Evolutionary conservation across 92 coral and sea anemone species (phyloP), one percentile per base, ranked within the genome.

Genomic region (Umimayanthus kanabou): DNA sequence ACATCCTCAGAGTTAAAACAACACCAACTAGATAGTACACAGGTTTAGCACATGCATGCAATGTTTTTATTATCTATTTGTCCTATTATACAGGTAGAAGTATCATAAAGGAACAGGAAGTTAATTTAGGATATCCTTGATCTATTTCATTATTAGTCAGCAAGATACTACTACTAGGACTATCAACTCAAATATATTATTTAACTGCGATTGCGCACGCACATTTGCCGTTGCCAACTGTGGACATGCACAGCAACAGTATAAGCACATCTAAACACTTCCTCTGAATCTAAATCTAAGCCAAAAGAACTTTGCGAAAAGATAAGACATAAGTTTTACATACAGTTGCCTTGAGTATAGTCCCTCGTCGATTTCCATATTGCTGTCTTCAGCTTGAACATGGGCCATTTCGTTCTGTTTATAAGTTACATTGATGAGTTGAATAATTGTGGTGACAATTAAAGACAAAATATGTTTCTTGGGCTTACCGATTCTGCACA

Each of bases 311-410:
- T 55, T 55, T 14, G 3, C 18, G 25, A 18, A 61, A 29, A 7
- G 72, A 18, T 16, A 22, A 58, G 28, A 70, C 15, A 39, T 15
- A 45, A 9, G 9, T 55, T 39, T 11, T 53, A 92, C 98, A 86
- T 92, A 97, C 99, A 97, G 92, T 83, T 97, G 99, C 84, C 99
- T 90, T 8, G 99, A 97, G 89, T 97, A 97, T 71, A 97, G 95
- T 28, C 98, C 96, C 86, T 97, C 99, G 87, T 97, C 99, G 64
- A 97, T 95, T 89, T 96, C 94, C 98, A 95, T 92, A 74, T 95
- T 90, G 65, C 81, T 91, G 69, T 93, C 98, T 90, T 85, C 92
- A n/a, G 49, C 77, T 23, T 67, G 47, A 61, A 57, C 85, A 25
- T 18, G 53, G 14, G 85, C 92, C 88, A 80, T 88, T 70, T 86